Conservation (phyloP, 1,140 invertebrate genomes). For the Rhyzopertha dominica region DNA sequence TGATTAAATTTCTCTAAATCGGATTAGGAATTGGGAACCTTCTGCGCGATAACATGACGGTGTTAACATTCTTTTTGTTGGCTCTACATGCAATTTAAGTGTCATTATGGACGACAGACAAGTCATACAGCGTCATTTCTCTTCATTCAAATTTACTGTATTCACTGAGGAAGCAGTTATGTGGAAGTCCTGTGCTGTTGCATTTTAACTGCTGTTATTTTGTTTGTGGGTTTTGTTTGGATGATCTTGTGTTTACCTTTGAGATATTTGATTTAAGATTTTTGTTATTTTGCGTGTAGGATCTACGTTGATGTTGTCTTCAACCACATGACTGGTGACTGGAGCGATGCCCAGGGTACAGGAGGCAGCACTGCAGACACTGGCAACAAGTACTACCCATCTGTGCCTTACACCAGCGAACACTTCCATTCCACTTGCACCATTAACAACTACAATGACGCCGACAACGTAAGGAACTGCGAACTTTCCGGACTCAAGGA, state of each 20-base stretch:
- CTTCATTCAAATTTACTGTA: too few species aligned
- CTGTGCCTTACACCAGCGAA: conserved; percentile 51
- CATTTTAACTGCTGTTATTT: conserved; percentile 1
- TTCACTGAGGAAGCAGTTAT: too few species aligned
- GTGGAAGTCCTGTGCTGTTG: too few species aligned
- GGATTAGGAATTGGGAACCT: too few species aligned
- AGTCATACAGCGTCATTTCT: conserved; percentile 1
- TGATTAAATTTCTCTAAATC: too few species aligned
- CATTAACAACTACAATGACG: conserved; percentile 48
- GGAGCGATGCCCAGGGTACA: conserved; percentile 55
- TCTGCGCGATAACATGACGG: too few species aligned
- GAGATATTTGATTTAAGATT: too few species aligned
- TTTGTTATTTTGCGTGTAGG: conserved; percentile 47
- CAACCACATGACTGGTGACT: conserved; percentile 89
- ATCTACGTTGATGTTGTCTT: conserved; percentile 82
- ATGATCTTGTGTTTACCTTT: too few species aligned
- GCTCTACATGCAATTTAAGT: not conserved
- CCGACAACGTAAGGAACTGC: conserved; percentile 63
- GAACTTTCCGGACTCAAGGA: conserved; percentile 67
- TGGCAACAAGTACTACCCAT: conserved; percentile 49
- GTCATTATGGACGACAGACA: not conserved
- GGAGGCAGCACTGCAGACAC: conserved; percentile 55
- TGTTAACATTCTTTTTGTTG: too few species aligned
- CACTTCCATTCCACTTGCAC: conserved; percentile 57
- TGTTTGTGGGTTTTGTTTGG: too few species aligned